Conservation (phyloP, 2,888 invertebrate species). For the Dryococelus australis region DNA sequence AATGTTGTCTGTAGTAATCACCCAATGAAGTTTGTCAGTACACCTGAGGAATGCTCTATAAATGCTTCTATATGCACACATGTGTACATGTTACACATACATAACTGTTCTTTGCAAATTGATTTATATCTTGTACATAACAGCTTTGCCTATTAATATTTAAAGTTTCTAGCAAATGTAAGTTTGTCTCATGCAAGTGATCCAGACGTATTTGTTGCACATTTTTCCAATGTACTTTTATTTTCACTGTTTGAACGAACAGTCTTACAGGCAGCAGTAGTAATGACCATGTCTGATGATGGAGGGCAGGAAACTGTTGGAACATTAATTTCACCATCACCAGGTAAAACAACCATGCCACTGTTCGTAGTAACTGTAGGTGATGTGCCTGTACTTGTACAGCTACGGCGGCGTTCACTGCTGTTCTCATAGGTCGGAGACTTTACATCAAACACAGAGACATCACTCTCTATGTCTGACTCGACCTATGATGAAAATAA, state of each 20-base stretch:
- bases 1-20: too few species aligned
- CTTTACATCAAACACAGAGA: slow-evolving; percentile 67
- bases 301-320: slow-evolving; percentile 27
- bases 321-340: slow-evolving; percentile 35
- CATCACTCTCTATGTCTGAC: slow-evolving; percentile 69
- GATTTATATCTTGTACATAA: background rate
- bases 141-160: background rate
- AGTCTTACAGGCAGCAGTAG: slow-evolving; percentile 33
- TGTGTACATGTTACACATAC: background rate
- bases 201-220: slow-evolving; percentile 36
- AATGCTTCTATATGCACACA: background rate
- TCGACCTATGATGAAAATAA: slow-evolving; percentile 61
- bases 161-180: slow-evolving; percentile 23
- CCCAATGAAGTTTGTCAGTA: too few species aligned
- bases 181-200: slow-evolving; percentile 38
- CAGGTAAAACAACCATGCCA: slow-evolving; percentile 27
- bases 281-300: slow-evolving; percentile 13
- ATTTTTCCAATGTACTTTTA: slow-evolving; percentile 34
- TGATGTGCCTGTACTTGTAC: slow-evolving; percentile 58
- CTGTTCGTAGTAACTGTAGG: slow-evolving; percentile 29
- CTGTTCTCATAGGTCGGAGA: slow-evolving; percentile 61
- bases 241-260: slow-evolving; percentile 43
- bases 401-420: slow-evolving; percentile 55
- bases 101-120: background rate
- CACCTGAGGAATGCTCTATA: background rate